Conservation (phyloP, 2,888 invertebrate species). For the Himalopsyche anomala region DNA sequence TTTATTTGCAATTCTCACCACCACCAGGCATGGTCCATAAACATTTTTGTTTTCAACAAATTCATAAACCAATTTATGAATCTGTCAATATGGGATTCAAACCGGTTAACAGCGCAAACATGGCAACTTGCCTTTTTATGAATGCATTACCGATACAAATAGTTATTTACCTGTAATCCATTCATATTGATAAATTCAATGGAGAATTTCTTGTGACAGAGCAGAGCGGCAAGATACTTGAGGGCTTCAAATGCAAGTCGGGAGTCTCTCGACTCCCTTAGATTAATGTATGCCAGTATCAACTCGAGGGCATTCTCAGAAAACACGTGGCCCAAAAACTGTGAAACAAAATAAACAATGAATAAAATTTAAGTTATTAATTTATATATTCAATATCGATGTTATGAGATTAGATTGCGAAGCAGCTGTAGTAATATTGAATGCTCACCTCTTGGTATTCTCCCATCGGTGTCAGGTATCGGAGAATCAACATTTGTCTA, state of each 20-base stretch:
- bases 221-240: slow-evolving; percentile 93
- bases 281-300: slow-evolving; percentile 93
- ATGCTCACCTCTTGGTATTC: slow-evolving; percentile 93
- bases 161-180: slow-evolving; percentile 83
- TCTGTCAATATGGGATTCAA: too few species aligned
- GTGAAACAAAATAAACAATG: neutral
- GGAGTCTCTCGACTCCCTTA: slow-evolving; percentile 91
- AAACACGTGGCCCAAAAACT: slow-evolving; percentile 94
- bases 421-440: neutral
- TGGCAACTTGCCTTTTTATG: neutral
- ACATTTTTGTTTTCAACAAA: too few species aligned
- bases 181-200: slow-evolving; percentile 94
- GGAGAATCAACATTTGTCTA: slow-evolving; percentile 93
- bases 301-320: slow-evolving; percentile 94
- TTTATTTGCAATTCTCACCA: too few species aligned
- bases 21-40: too few species aligned
- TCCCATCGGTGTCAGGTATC: slow-evolving; percentile 97
- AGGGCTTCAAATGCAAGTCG: slow-evolving; percentile 97
- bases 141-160: slow-evolving; percentile 41
- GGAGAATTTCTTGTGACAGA: slow-evolving; percentile 99
- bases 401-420: neutral
- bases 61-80: too few species aligned
- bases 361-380: neutral
- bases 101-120: too few species aligned
- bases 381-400: neutral